Evolutionary conservation across 2,113 vertebrate species (phyloP), one percentile per base, ranked within the genome.

Genomic region (Daboia siamensis): DNA sequence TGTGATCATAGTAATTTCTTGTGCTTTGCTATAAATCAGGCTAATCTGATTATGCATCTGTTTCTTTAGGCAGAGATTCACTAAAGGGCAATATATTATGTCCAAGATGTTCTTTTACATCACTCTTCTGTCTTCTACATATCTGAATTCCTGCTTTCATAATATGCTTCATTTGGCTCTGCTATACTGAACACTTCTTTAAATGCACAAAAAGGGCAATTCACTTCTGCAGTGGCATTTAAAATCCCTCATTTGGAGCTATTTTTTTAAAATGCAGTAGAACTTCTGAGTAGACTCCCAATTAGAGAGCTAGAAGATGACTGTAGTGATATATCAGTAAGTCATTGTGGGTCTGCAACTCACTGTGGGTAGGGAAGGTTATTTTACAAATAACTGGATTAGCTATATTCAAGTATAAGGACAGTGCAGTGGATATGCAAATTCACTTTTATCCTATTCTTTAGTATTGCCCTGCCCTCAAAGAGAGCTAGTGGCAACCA

Each of bases 1-100:
- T 95, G 96, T 95, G 91, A 96, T 97, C 97, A 90, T 93, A 96
- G 94, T 94, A 94, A 96, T 94, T 95, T 86, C 95, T 95, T 94
- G 93, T 95, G 95, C 92, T 95, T 97, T 94, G 90, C 93, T 97
- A 93, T 96, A 92, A 95, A 94, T 64, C 29, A 61, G n/a, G 74
- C 29, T 46, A 91, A 52, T 51, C 61, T 95, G 88, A 91, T 94
- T 92, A 87, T 93, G 57, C 90, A 96, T 88, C 2, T 26, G 8
- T 92, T 87, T 17, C 86, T 91, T 91, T 86, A 80, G 33, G 88
- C 90, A 93, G 93, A 55, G 20, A 52, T 93, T 59, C 61, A 54
- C 80, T 92, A 44, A 86, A n/a, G 64, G 91, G 90, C 0, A 10
- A 1, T 33, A 13, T 20, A 39, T 17, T 48, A 48, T 87, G 59